Conservation (phyloP, 1,140 invertebrate genomes). For the Atopsyche davidsoni region DNA sequence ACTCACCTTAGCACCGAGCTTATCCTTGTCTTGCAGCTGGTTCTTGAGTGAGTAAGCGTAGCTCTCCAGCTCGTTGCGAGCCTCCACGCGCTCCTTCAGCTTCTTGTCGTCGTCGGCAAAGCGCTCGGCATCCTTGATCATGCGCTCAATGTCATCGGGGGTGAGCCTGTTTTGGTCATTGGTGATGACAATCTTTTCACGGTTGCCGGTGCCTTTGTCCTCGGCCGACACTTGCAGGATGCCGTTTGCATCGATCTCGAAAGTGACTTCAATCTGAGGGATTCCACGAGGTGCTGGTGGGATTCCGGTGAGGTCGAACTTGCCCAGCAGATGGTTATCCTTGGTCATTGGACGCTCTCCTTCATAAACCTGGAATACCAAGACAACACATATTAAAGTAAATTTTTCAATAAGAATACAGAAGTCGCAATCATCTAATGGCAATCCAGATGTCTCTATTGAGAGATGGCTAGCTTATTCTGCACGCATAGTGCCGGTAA, state of each 20-base stretch:
- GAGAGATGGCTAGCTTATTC: too few species aligned
- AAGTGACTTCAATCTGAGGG: slow-evolving; percentile 98
- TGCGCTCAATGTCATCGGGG: slow-evolving; percentile 96
- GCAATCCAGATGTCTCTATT: too few species aligned
- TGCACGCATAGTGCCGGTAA: too few species aligned
- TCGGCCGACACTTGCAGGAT: slow-evolving; percentile 95
- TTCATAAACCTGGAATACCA: slow-evolving; percentile 65
- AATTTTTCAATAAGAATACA: too few species aligned
- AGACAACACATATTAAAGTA: slow-evolving; percentile 7
- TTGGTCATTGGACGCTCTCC: slow-evolving; percentile 99
- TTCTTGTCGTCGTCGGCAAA: slow-evolving; percentile 99
- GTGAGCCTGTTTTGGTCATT: slow-evolving; percentile 96
- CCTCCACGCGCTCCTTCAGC: slow-evolving; percentile 93
- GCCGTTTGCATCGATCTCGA: slow-evolving; percentile 99
- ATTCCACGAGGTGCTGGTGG: slow-evolving; percentile 96
- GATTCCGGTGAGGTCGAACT: slow-evolving; percentile 98
- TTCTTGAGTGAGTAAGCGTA: slow-evolving; percentile 98
- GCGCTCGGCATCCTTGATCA: slow-evolving; percentile 98
- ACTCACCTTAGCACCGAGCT: slow-evolving; percentile 84
- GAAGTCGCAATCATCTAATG: too few species aligned
- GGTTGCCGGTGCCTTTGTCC: slow-evolving; percentile 97
- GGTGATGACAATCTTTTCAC: slow-evolving; percentile 98
- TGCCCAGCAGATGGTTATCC: slow-evolving; percentile 95
- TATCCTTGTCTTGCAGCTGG: slow-evolving; percentile 96
- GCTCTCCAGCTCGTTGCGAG: slow-evolving; percentile 92